Evolutionary conservation across 1,140 invertebrate genomes (phyloP).

Genomic region (Drosophila tani): DNA sequence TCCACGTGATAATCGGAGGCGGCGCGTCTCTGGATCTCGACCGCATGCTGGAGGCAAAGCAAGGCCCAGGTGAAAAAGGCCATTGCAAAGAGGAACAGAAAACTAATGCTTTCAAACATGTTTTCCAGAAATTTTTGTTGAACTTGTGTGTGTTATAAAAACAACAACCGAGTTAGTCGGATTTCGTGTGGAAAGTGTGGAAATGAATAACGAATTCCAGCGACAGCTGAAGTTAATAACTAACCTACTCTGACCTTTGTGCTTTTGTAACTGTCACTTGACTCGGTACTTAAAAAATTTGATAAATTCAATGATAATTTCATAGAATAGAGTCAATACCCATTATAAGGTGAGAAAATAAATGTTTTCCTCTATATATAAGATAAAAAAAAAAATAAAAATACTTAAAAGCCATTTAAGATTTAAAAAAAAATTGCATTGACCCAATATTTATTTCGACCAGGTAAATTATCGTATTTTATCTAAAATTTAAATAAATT

Average conservation of each 20-base stretch:
- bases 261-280: background rate
- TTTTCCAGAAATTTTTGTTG: conserved; percentile 27
- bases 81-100: conserved; percentile 54
- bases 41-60: conserved; percentile 50
- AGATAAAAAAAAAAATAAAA: no score
- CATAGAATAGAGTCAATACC: no score
- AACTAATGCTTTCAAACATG: conserved; percentile 70
- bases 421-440: no score
- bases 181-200: conserved; percentile 23
- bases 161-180: conserved; percentile 8
- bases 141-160: conserved; percentile 36
- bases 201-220: background rate
- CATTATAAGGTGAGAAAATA: no score
- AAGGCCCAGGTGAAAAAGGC: conserved; percentile 59
- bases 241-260: background rate
- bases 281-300: no score
- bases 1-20: conserved; percentile 42
- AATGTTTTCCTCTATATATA: no score
- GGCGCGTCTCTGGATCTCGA: conserved; percentile 25
- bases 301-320: no score
- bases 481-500: no score
- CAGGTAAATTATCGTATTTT: no score
- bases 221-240: background rate
- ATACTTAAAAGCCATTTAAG: no score
- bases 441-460: no score